Evolutionary conservation across 2,113 vertebrate genomes (phyloP), one percentile per base, ranked within the genome.

Genomic region (Mirza zaza): DNA sequence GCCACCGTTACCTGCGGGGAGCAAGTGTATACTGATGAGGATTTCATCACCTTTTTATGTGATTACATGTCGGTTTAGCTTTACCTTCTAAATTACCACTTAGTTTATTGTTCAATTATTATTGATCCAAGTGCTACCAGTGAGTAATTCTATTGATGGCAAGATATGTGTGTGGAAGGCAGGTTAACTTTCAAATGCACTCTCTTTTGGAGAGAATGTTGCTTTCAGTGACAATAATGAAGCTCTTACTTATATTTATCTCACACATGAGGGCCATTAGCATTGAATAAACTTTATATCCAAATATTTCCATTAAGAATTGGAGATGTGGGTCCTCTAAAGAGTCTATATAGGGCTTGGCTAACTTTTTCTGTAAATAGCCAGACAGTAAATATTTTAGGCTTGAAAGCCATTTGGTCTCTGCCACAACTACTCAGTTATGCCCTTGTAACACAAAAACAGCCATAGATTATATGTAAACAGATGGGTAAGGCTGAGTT

Each of bases 41-140:
- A 70, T 92, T 77, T 95, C 23, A 87, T 91, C 55, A 63, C 68
- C 29, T 63, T 90, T 92, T 86, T 42, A 81, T 68, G 65, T 76
- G 89, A 90, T 93, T 87, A 76, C n/a, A 36, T 80, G n/a, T 96
- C 90, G 52, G 83, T 75, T 89, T 96, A 36, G 17, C 80, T 93
- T 90, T 84, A 27, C 27, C 48, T 95, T 96, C 75, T 87, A 95
- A 96, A 87, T 95, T n/a, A 57, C 63, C 63, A 84, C 94, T 94
- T 89, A 83, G 79, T 87, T 96, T 87, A 92, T 34, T 87, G 73
- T 84, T 95, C 75, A 91, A 32, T 83, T 91, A 39, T 84, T 81
- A 97, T 92, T 55, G 97, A 96, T 88, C 71, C 52, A 84, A 57
- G 29, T 94, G 70, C 57, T 86, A 52, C 39, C 75, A 76, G 79